These are phyloP conservation scores for Carassius auratus DNA, from an alignment of 2,113 vertebrate genomes.

Conservation along the genomic window DNA sequence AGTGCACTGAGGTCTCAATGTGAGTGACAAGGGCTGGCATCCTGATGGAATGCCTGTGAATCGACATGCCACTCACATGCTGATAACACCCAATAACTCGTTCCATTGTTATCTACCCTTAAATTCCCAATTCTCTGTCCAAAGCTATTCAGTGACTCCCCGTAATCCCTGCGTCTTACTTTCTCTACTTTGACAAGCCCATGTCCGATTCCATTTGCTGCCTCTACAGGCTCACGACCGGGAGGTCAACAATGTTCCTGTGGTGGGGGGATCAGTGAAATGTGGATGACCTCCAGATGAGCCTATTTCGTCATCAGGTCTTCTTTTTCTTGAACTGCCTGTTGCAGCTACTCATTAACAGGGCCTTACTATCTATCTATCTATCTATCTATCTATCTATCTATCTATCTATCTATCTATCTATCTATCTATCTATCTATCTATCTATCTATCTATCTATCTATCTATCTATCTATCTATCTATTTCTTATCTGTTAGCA, in stretches of 20 bases:
- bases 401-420: not conserved
- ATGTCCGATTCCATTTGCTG: slow-evolving; percentile 57
- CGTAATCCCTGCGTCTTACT: slow-evolving; percentile 62
- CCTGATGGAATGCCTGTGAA: slow-evolving; percentile 51
- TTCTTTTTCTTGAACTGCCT: slow-evolving; percentile 11
- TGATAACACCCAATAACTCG: slow-evolving; percentile 63
- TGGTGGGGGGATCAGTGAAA: slow-evolving; percentile 48
- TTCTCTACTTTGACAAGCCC: slow-evolving; percentile 44
- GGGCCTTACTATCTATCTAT: not conserved
- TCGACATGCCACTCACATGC: slow-evolving; percentile 55
- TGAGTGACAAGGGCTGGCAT: slow-evolving; percentile 52
- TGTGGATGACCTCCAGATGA: slow-evolving; percentile 49
- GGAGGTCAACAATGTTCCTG: slow-evolving; percentile 54
- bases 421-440: slow-evolving; percentile 9
- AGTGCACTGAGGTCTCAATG: slow-evolving; percentile 17
- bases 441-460: not conserved
- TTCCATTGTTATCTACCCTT: slow-evolving; percentile 64
- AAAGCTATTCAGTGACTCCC: slow-evolving; percentile 56
- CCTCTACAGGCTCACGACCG: slow-evolving; percentile 43
- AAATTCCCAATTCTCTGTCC: slow-evolving; percentile 61
- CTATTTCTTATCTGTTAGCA: not conserved
- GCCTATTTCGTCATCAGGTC: slow-evolving; percentile 8
- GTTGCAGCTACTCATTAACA: slow-evolving; percentile 40
- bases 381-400: too few relatives aligned
- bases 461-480: not conserved